Conservation (phyloP, 2,888 invertebrate species). For the Toxonevra muliebris region DNA sequence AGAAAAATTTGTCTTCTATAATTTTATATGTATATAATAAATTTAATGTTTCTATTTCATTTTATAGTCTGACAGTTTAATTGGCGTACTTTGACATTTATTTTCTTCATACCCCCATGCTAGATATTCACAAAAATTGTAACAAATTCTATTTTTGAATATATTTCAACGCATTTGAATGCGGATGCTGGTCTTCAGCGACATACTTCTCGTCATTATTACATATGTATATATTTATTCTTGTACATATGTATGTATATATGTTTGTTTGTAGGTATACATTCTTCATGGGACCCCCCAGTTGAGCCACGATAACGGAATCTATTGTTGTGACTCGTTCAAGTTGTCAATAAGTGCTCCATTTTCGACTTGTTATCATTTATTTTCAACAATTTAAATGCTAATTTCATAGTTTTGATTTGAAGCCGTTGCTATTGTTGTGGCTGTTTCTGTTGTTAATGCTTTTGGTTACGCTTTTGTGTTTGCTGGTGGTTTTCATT, state of each 20-base stretch:
- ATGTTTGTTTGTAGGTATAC: constrained; percentile 11
- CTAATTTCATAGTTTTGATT: constrained; percentile 40
- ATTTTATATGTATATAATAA: constrained; percentile 22
- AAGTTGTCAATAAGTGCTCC: constrained; percentile 59
- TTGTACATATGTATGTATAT: neutral
- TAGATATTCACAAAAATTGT: neutral
- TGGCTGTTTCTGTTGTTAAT: too few species aligned
- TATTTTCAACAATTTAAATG: constrained; percentile 50
- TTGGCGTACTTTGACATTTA: constrained; percentile 24
- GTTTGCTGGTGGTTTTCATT: too few species aligned
- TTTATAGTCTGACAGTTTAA: constrained; percentile 24
- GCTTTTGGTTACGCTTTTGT: too few species aligned
- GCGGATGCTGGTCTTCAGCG: neutral
- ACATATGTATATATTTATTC: neutral
- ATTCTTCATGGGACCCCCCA: constrained; percentile 24
- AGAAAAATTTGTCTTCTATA: neutral
- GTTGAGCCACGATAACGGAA: constrained; percentile 27
- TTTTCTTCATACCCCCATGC: neutral
- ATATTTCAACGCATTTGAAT: neutral
- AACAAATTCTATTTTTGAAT: neutral
- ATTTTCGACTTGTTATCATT: constrained; percentile 51
- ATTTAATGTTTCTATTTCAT: constrained; percentile 23
- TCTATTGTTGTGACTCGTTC: constrained; percentile 44
- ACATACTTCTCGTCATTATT: neutral
- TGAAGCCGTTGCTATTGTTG: too few species aligned